Conservation (phyloP, 2,888 invertebrate species). For the Catocala fraxini region DNA sequence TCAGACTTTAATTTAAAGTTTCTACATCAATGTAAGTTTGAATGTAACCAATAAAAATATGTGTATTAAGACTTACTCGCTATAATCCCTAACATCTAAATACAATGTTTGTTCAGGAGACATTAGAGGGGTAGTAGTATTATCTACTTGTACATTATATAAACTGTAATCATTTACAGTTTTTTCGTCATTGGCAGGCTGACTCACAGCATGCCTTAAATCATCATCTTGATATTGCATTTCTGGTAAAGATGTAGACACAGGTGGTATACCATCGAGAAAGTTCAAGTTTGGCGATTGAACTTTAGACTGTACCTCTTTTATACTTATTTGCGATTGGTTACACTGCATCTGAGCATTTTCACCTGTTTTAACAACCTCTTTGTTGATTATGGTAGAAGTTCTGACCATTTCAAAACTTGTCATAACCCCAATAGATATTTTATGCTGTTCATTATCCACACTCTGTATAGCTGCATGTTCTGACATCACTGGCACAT, state of each 20-base stretch:
- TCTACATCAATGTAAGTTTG: too few species aligned
- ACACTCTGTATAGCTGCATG: slow-evolving; percentile 68
- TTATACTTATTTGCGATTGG: slow-evolving; percentile 78
- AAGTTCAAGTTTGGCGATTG: slow-evolving; percentile 74
- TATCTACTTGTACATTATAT: slow-evolving; percentile 80
- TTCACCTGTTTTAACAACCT: slow-evolving; percentile 66
- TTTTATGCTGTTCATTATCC: slow-evolving; percentile 82
- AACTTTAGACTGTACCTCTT: slow-evolving; percentile 69
- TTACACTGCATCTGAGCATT: slow-evolving; percentile 81
- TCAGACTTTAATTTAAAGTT: too few species aligned
- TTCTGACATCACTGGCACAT: slow-evolving; percentile 59
- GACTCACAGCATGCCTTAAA: slow-evolving; percentile 22
- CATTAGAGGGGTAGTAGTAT: slow-evolving; percentile 79
- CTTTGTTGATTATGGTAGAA: slow-evolving; percentile 81
- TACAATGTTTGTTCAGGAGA: slow-evolving; percentile 82
- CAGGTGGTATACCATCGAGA: slow-evolving; percentile 77
- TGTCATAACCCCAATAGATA: slow-evolving; percentile 91
- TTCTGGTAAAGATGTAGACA: slow-evolving; percentile 33
- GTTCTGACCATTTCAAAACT: slow-evolving; percentile 89
- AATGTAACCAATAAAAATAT: background rate
- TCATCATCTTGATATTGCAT: slow-evolving; percentile 31
- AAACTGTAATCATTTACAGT: slow-evolving; percentile 81
- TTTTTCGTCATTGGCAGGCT: slow-evolving; percentile 70
- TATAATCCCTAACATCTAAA: slow-evolving; percentile 82
- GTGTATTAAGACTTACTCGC: slow-evolving; percentile 72